Base-by-base conservation (phyloP, 53 echinoderm and acorn worm genomes). In the Pentamera pediparva region DNA sequence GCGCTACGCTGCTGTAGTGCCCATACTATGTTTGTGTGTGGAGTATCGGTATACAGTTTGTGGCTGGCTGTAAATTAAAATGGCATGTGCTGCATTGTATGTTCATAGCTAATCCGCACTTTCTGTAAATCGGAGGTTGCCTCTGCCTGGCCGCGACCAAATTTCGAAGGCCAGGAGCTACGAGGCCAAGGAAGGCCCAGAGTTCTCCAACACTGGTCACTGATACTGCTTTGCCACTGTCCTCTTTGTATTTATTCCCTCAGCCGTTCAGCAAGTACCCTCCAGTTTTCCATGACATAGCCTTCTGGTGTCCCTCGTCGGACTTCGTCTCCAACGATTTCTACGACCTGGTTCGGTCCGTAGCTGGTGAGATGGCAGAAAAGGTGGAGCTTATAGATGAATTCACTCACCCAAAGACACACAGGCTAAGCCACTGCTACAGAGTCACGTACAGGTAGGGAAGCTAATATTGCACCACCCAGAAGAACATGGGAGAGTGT, bases 251-350 rank as follows among this genome's bases (percentile, higher is more conserved):
- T 48, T 38, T 76, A 29, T 59, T 59, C 39, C 4, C 0, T 37
- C 83, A 95, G 95, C 87, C 88, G 15, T 95, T 89, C 81, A 98
- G 98, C 81, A 88, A 92, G 74, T 98, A 88, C 60, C 98, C 98
- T 18, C 98, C 88, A 11, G 71, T 92, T 15, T 52, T 84, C 35
- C 77, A 86, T 54, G 98, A 98, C 53, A 64, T 92, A 26, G 81
- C 91, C 22, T 79, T 86, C 76, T 92, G 89, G 89, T 92, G 84
- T 84, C 83, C 92, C 26, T 59, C 81, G 2, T 51, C 70, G 0
- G 64, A 49, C 35, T 96, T 88, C 38, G 62, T 76, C 17, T 70
- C 92, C 47, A 98, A 98, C 43, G 89, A 98, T 56, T 98, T 98
- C 84, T 92, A 92, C 59, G 92, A 98, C 79, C 70, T 98, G 9